Conservation (phyloP, 1,140 invertebrate species). For the Drosophila insularis region DNA sequence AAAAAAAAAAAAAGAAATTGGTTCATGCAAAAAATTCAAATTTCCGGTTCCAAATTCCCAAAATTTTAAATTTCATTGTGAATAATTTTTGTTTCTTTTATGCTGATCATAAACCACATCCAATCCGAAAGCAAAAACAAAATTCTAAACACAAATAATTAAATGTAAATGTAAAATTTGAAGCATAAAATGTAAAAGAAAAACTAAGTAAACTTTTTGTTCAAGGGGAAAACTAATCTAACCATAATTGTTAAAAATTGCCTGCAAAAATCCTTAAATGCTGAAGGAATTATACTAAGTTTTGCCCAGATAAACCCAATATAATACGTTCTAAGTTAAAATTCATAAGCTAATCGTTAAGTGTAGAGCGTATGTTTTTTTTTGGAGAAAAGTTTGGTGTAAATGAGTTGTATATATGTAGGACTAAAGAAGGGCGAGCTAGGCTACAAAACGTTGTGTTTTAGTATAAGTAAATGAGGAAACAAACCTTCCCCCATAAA, state of each 20-base stretch:
- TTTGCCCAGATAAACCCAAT: no score
- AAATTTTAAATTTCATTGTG: background rate
- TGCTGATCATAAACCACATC: background rate
- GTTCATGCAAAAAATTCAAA: constrained; percentile 24
- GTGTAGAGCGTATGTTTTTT: no score
- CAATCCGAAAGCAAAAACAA: background rate
- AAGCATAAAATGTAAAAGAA: background rate
- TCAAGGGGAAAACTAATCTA: no score
- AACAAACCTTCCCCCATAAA: background rate
- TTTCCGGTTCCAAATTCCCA: constrained; percentile 7
- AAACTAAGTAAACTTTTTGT: no score
- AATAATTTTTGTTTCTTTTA: background rate
- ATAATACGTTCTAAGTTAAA: no score
- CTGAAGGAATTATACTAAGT: no score
- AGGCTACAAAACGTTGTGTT: background rate
- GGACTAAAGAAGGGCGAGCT: background rate
- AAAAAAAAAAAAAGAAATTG: background rate
- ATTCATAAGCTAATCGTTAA: no score
- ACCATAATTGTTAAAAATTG: no score
- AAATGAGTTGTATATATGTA: background rate
- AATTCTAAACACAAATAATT: background rate
- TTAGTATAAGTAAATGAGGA: background rate
- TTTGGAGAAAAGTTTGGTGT: background rate
- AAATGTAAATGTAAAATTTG: background rate
- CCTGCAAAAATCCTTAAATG: no score